Percentiles rank a stretch among this genome's conserved stretches.
Conservation (phyloP, 2,888 invertebrate genomes). For the Cerceris rybyensis region DNA sequence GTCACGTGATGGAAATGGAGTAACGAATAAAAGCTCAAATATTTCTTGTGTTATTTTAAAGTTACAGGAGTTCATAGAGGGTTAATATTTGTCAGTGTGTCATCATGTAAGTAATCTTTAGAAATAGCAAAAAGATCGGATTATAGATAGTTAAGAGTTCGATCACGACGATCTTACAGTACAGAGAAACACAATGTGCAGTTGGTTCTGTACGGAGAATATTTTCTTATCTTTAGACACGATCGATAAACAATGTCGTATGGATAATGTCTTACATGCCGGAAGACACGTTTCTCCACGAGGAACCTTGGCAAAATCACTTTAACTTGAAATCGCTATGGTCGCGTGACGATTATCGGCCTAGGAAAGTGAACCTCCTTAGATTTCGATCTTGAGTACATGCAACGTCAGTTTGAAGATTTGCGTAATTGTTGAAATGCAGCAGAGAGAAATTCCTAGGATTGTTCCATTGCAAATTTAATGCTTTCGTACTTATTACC, state of each 20-base stretch:
- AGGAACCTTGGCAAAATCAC: conserved; percentile 34
- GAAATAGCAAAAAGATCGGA: too few species aligned
- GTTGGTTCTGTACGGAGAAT: background rate
- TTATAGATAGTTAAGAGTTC: too few species aligned
- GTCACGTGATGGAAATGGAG: too few species aligned
- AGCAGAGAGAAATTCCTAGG: background rate
- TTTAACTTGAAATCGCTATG: conserved; percentile 27
- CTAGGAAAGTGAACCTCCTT: conserved; percentile 44
- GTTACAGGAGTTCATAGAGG: too few species aligned
- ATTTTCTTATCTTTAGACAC: conserved; percentile 5
- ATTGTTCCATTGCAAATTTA: background rate
- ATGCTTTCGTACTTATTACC: too few species aligned
- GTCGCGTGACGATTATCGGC: conserved; percentile 56
- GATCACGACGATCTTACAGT: too few species aligned
- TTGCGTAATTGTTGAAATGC: background rate
- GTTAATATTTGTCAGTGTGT: too few species aligned
- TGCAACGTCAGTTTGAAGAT: conserved; percentile 19
- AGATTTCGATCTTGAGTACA: conserved; percentile 47
- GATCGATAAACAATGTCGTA: conserved; percentile 32
- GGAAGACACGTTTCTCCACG: conserved; percentile 23
- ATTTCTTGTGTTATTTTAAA: too few species aligned
- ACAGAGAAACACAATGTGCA: too few species aligned
- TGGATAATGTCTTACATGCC: conserved; percentile 12
- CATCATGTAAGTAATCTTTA: too few species aligned
- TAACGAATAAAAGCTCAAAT: too few species aligned